Evolutionary conservation across 2,888 invertebrate species (phyloP), one percentile per base, ranked within the genome.

Genomic region (Lypha dubia): DNA sequence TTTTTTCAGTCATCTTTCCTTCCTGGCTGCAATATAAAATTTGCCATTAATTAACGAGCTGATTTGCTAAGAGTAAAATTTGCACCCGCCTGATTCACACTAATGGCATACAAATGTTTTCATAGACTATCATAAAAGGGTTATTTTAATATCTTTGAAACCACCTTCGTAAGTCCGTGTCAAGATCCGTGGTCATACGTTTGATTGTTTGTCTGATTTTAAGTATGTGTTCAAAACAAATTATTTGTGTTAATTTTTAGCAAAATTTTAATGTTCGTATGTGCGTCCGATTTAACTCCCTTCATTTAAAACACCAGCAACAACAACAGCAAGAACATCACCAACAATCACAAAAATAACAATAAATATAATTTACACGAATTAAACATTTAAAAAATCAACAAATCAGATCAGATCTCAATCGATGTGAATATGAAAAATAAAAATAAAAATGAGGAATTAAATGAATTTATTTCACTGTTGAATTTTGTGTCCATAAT

Each of bases 381-480:
- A 81, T 84, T 81, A 63, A 75, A 81, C 49, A 79, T 84, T 84
- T 74, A 58, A 68, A 74, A 77, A 79, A 84, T 84, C 81, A 84
- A 81, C 84, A 84, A 84, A 77, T 84, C 84, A 68, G 65, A 77
- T 77, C 81, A 74, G 77, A 77, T 81, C 68, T 68, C 83, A 83
- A 77, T 68, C 83, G 73, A 51, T 41, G 28, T 38, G 62, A 70
- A 79, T 62, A 62, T 71, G 35, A 53, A 46, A 38, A 56, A 76
- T 22, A 17, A 65, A 28, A 62, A 32, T 35, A 28, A 56, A 73
- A 41, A 49, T 60, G 35, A 73, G 51, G 6, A 68, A 67, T 79
- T 80, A 81, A 85, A 79, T 79, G 60, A 83, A 82, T 85, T 85
- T 84, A 86, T 86, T 84, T 84, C 82, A 70, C 51, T 82, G 82